Evolutionary conservation across 2,113 vertebrate genomes (phyloP), one percentile per base, ranked within the genome.

Genomic region (Bolborhynchus lineola): DNA sequence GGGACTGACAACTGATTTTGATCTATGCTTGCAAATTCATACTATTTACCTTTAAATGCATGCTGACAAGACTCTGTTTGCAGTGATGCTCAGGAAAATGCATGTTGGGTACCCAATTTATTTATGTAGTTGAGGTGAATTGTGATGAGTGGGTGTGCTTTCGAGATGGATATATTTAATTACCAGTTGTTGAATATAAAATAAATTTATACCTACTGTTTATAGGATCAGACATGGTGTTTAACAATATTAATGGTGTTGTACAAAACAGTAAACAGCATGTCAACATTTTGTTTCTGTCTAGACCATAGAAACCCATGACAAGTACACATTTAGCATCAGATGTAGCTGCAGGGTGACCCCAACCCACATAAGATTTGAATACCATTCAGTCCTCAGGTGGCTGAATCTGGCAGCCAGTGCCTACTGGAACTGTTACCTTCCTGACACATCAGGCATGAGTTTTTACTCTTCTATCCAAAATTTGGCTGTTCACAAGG

Each of bases 181-280:
- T 90, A 95, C 82, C 68, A 94, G 31, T 76, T 11, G 0, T 35
- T 59, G 79, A 55, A 67, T 96, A 65, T 76, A 87, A 86, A 97
- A 96, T 92, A 92, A 95, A 92, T 90, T 29, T 89, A 79, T 89
- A 31, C 57, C 37, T 79, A 37, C 78, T 85, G 53, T 94, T 94
- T 92, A 86, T 82, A 86, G 82, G 59, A 46, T 33, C 65, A 94
- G 71, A 74, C 63, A 19, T 41, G 31, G 28, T 90, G 82, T 82
- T 95, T 90, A 94, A 90, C 67, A 91, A 57, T 19, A 53, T 69
- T 55, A 90, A 74, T 86, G 53, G 24, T 90, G 67, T 74, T 81
- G 65, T 64, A 83, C 60, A 60, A 57, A 78, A 49, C 13, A 92
- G 75, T 71, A 35, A 67, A 74, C 29, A 91, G 26, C 50, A 37